phyloP scores from a whole-genome alignment of 2,797 vertebrate genomes.

The Rhinichthys osculus region DNA sequence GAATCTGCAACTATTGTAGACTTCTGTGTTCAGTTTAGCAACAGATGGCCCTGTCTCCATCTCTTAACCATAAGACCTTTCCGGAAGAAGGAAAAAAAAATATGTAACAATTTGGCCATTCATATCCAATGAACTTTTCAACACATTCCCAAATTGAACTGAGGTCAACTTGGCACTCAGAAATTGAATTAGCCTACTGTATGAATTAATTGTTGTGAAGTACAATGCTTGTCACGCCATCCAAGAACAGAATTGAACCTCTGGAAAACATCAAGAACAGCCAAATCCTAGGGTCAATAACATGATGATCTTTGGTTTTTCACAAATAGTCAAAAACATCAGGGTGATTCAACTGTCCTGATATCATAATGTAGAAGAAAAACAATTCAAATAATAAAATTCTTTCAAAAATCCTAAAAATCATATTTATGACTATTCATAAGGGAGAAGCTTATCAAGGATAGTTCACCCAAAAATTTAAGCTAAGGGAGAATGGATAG shows the following conservation, averaged over 20 bases:
- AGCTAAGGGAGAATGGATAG: no score
- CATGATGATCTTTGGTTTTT: not conserved
- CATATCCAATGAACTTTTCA: constrained; percentile 28
- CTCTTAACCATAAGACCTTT: constrained; percentile 38
- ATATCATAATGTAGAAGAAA: not conserved
- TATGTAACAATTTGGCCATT: constrained; percentile 29
- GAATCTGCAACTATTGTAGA: constrained; percentile 33
- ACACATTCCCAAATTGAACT: constrained; percentile 11
- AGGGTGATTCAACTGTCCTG: not conserved
- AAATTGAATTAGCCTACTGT: constrained; percentile 2
- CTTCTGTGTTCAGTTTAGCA: constrained; percentile 43
- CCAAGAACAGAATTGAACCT: not conserved
- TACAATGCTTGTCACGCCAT: not conserved
- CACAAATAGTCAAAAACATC: not conserved
- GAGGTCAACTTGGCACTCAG: constrained; percentile 13
- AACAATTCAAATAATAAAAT: not conserved
- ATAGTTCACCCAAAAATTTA: not conserved
- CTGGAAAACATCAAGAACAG: constrained; percentile 1
- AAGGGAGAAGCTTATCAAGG: no score
- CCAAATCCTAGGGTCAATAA: not conserved
- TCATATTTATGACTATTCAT: not conserved
- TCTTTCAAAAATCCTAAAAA: not conserved
- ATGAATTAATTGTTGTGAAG: constrained; percentile 9
- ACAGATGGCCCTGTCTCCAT: constrained; percentile 57
- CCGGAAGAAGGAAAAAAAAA: not conserved